phyloP scores from a whole-genome alignment of 1,140 invertebrate genomes.

The Theocolax elegans region DNA sequence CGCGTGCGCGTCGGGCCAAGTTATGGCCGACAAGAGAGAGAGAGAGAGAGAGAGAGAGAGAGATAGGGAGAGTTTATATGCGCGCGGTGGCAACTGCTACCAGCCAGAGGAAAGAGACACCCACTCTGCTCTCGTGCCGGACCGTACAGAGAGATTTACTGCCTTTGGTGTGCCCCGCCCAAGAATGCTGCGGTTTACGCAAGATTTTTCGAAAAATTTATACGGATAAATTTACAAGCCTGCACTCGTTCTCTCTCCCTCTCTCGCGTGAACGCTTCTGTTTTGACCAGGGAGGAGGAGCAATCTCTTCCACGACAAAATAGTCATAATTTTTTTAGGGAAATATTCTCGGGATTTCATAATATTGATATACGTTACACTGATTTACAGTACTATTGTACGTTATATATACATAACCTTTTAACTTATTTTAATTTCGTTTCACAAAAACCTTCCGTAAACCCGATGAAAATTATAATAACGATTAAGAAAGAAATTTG shows the following conservation, averaged over 20 bases:
- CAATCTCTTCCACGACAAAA: too few relatives aligned
- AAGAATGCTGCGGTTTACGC: conserved; percentile 64
- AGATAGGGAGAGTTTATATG: too few relatives aligned
- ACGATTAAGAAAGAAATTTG: not conserved
- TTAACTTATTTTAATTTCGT: too few relatives aligned
- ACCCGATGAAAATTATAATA: not conserved
- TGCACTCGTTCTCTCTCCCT: too few relatives aligned
- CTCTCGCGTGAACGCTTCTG: conserved; percentile 2
- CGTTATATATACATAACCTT: too few relatives aligned
- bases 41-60: conserved; percentile 14
- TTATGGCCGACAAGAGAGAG: not conserved
- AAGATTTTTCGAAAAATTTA: conserved; percentile 61
- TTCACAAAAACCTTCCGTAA: too few relatives aligned
- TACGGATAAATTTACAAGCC: conserved; percentile 23
- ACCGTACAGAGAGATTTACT: conserved; percentile 48
- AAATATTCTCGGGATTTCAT: too few relatives aligned
- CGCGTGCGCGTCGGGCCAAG: conserved; percentile 42
- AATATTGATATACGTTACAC: too few relatives aligned
- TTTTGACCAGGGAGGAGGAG: conserved; percentile 9
- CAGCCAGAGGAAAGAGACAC: conserved; percentile 48
- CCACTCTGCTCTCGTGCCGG: conserved; percentile 48
- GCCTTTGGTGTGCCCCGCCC: conserved; percentile 60
- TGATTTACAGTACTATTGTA: too few relatives aligned
- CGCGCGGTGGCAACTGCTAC: not conserved
- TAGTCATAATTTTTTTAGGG: too few relatives aligned